phyloP scores from a whole-genome alignment of 2,888 invertebrate species.

The Chironomus riparius region DNA sequence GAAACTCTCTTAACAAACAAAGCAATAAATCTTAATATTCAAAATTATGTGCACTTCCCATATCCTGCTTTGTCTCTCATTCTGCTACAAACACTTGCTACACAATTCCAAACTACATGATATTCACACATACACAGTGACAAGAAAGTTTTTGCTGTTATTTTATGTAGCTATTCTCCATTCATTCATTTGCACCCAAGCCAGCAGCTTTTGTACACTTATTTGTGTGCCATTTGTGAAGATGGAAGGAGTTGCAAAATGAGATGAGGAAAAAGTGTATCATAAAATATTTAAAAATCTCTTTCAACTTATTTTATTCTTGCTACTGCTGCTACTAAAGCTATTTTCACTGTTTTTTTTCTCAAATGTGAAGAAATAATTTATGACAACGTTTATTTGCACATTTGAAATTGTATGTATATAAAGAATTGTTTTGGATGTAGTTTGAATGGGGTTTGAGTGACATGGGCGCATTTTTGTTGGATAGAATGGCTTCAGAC shows the following conservation, averaged over 20 bases:
- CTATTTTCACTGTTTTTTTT: not conserved
- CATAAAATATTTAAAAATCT: slow-evolving; percentile 23
- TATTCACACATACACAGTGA: not conserved
- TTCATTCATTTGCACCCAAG: not conserved
- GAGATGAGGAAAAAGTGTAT: slow-evolving; percentile 6
- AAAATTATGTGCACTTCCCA: slow-evolving; percentile 19
- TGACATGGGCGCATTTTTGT: no score
- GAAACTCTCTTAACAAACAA: slow-evolving; percentile 1
- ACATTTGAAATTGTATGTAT: not conserved
- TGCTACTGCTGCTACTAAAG: not conserved
- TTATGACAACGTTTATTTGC: slow-evolving; percentile 21
- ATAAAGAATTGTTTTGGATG: no score
- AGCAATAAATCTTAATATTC: slow-evolving; percentile 22
- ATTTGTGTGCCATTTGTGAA: not conserved
- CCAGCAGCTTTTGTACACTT: not conserved
- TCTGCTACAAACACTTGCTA: slow-evolving; percentile 5
- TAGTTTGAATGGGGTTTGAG: no score
- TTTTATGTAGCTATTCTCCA: no score
- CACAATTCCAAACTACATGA: not conserved
- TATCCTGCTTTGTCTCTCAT: not conserved
- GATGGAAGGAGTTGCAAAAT: no score
- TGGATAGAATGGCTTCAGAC: no score
- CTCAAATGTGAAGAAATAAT: slow-evolving; percentile 19
- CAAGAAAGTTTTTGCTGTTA: no score
- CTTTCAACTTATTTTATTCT: not conserved